Evolutionary conservation across 2,797 vertebrate genomes (phyloP).

Genomic region (Rhinogobio ventralis): DNA sequence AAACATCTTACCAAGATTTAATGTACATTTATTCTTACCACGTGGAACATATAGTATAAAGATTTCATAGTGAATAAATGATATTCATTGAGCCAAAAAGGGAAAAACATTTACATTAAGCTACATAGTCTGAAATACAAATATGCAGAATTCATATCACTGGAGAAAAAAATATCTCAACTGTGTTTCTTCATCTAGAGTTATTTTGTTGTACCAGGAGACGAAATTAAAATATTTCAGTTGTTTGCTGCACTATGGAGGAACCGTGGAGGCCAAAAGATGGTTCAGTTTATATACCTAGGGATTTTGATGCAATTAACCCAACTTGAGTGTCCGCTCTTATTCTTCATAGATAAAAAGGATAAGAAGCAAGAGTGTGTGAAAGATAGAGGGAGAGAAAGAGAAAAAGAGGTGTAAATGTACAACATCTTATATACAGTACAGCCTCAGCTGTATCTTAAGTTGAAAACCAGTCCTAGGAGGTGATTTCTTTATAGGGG

Average conservation of each 20-base stretch:
- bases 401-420: slow-evolving; percentile 86
- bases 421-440: slow-evolving; percentile 99
- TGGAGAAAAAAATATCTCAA: slow-evolving; percentile 94
- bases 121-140: slow-evolving; percentile 99
- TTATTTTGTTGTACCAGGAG: slow-evolving; percentile 84
- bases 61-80: slow-evolving; percentile 99
- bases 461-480: slow-evolving; percentile 99
- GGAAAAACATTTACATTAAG: slow-evolving; percentile 97
- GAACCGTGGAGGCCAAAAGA: slow-evolving; percentile 75
- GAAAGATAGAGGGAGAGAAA: slow-evolving; percentile 78
- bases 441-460: slow-evolving; percentile 95
- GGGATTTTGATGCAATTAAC: slow-evolving; percentile 75
- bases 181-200: slow-evolving; percentile 95
- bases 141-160: slow-evolving; percentile 99
- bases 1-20: slow-evolving; percentile 99
- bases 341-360: slow-evolving; percentile 78
- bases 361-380: slow-evolving; percentile 82
- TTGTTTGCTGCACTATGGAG: slow-evolving; percentile 76
- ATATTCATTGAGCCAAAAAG: slow-evolving; percentile 99
- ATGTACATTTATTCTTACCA: slow-evolving; percentile 99
- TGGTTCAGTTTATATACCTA: slow-evolving; percentile 71
- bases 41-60: slow-evolving; percentile 99
- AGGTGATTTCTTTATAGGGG: slow-evolving; percentile 96
- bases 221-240: slow-evolving; percentile 77
- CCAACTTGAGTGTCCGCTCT: slow-evolving; percentile 84